Conservation (phyloP, 2,797 vertebrate species). For the Hydrolagus colliei region DNA sequence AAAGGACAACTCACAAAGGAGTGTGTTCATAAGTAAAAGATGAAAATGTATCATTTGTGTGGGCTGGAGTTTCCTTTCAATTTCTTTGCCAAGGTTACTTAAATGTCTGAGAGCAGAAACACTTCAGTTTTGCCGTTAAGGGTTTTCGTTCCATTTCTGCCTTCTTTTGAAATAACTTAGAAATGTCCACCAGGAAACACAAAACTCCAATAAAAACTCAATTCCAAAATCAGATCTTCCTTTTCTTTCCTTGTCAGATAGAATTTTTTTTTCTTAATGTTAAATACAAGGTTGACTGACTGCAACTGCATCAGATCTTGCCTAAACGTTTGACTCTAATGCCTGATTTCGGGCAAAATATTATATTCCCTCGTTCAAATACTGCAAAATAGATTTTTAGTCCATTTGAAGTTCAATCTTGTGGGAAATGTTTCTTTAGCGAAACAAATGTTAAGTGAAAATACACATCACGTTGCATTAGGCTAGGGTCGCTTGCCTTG, state of each 20-base stretch:
- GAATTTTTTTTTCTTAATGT: slow-evolving; percentile 7
- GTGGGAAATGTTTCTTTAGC: slow-evolving; percentile 1
- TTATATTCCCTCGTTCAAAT: slow-evolving; percentile 5
- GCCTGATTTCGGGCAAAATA: background rate
- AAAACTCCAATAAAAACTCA: background rate
- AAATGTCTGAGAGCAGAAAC: slow-evolving; percentile 1
- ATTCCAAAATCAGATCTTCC: background rate
- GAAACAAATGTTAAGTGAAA: slow-evolving; percentile 14
- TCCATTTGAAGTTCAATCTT: background rate
- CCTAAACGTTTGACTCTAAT: background rate
- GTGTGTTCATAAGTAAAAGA: background rate
- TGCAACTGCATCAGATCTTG: background rate
- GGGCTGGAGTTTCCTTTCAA: background rate
- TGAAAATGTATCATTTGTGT: background rate
- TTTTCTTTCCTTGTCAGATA: slow-evolving; percentile 3
- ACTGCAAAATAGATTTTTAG: background rate
- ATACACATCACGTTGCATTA: background rate
- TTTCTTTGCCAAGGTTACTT: background rate
- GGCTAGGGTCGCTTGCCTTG: background rate
- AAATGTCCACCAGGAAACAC: background rate
- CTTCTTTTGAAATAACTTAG: background rate
- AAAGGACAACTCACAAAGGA: background rate
- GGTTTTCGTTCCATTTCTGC: slow-evolving; percentile 7
- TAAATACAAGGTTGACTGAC: background rate
- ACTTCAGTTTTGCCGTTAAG: background rate